Percentiles rank a stretch among this genome's conserved stretches.
phyloP scores from a whole-genome alignment of 1,140 invertebrate genomes.

The Drosophila dunni region DNA sequence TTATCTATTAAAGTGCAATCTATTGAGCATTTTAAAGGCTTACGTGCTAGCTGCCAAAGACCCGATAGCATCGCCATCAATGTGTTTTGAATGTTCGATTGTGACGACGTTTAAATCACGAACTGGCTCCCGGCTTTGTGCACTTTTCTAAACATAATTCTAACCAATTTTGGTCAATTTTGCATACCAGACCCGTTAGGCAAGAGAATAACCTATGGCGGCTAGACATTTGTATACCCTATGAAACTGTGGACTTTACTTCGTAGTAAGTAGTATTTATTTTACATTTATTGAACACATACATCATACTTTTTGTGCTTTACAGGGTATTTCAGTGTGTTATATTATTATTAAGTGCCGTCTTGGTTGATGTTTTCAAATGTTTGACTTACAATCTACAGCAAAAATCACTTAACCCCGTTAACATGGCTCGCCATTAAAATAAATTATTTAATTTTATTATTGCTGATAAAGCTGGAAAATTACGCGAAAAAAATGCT shows the following conservation, averaged over 20 bases:
- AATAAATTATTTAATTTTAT: slow-evolving; percentile 83
- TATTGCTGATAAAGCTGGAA: slow-evolving; percentile 66
- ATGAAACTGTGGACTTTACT: too few species aligned
- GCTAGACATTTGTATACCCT: slow-evolving; percentile 9
- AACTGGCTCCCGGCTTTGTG: slow-evolving; percentile 59
- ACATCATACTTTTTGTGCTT: too few species aligned
- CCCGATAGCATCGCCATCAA: slow-evolving; percentile 55
- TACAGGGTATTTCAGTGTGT: slow-evolving; percentile 24
- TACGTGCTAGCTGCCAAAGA: slow-evolving; percentile 62
- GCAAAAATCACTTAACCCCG: slow-evolving; percentile 79
- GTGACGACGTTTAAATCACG: slow-evolving; percentile 58
- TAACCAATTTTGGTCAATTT: slow-evolving; percentile 67
- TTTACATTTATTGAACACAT: not conserved
- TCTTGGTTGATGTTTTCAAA: slow-evolving; percentile 22
- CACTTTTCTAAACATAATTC: slow-evolving; percentile 49
- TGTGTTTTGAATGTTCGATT: slow-evolving; percentile 51
- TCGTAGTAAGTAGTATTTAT: too few species aligned
- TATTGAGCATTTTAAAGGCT: slow-evolving; percentile 42
- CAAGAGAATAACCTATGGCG: not conserved
- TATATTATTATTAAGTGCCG: not conserved
- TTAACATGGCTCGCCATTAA: slow-evolving; percentile 67
- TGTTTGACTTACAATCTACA: slow-evolving; percentile 64
- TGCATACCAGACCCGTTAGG: slow-evolving; percentile 47
- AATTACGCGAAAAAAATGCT: slow-evolving; percentile 58
- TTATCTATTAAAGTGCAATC: slow-evolving; percentile 68